Conservation (phyloP, 2,888 invertebrate genomes). For the Dioctria linearis region DNA sequence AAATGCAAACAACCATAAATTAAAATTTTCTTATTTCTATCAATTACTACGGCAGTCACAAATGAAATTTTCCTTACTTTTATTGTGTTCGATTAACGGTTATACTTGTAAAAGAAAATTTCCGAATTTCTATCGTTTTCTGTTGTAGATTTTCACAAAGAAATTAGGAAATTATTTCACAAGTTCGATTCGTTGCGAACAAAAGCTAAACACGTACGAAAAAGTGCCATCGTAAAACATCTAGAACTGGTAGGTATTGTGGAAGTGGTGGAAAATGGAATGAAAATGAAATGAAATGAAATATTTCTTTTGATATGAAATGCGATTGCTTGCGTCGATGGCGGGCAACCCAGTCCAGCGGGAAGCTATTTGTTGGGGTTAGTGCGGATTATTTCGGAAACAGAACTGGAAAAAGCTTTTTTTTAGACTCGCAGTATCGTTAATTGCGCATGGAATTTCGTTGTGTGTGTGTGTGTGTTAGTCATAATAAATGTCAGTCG, state of each 20-base stretch:
- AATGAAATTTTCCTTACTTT: not conserved
- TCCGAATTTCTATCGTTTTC: constrained; percentile 10
- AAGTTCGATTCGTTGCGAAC: constrained; percentile 28
- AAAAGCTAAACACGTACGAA: constrained; percentile 38
- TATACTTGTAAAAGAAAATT: not conserved
- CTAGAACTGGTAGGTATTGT: not conserved
- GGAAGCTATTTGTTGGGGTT: constrained; percentile 14
- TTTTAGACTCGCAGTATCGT: not conserved
- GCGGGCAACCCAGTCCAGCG: not conserved
- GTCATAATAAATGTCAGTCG: not conserved
- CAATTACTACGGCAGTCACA: not conserved
- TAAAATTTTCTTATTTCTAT: not conserved
- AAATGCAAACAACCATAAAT: not conserved
- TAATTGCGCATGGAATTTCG: not conserved
- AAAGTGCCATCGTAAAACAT: constrained; percentile 4
- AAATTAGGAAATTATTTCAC: constrained; percentile 33
- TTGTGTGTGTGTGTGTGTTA: not conserved
- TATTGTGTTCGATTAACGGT: not conserved
- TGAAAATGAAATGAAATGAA: not conserved
- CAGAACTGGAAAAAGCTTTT: not conserved
- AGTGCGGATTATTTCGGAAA: not conserved
- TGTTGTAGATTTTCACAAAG: not conserved
- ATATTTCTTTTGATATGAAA: not conserved
- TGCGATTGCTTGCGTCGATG: not conserved
- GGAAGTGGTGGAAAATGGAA: too few relatives aligned